These are phyloP conservation scores for Biston stratarius DNA, from an alignment of 2,888 invertebrate species.

Conservation along the genomic window DNA sequence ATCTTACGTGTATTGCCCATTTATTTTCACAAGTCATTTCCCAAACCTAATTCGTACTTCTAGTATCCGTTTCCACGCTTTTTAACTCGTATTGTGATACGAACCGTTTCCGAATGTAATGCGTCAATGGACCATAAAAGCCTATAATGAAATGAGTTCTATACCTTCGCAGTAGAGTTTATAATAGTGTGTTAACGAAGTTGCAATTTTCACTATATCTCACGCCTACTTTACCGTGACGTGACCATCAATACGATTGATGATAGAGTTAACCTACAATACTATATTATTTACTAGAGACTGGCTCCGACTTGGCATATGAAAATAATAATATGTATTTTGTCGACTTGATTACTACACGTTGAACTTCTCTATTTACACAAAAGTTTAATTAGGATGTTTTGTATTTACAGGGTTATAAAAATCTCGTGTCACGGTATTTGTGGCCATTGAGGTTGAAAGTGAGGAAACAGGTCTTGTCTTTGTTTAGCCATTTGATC, in stretches of 20 bases:
- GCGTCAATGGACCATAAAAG: constrained; percentile 39
- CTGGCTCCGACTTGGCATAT: background rate
- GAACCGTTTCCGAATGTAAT: constrained; percentile 50
- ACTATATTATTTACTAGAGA: background rate
- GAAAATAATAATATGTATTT: too few relatives aligned
- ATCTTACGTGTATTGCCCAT: constrained; percentile 28
- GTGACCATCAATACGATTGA: constrained; percentile 14
- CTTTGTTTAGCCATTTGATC: too few relatives aligned
- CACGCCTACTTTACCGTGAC: constrained; percentile 17
- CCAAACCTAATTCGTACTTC: constrained; percentile 46
- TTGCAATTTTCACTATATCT: constrained; percentile 28
- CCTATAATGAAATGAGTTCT: constrained; percentile 9
- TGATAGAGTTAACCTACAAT: background rate
- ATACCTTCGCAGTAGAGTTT: constrained; percentile 6
- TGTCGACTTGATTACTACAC: too few relatives aligned
- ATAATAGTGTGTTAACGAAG: constrained; percentile 3
- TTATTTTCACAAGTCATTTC: constrained; percentile 41
- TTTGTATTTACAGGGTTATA: too few relatives aligned
- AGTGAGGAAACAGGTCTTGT: too few relatives aligned
- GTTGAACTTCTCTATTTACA: too few relatives aligned
- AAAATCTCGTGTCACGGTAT: too few relatives aligned
- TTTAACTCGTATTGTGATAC: constrained; percentile 54
- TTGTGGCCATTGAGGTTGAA: too few relatives aligned
- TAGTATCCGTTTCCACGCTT: constrained; percentile 56
- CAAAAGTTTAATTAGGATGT: too few relatives aligned